Evolutionary conservation across 92 coral and sea anemone species (phyloP), one percentile per base, ranked within the genome.

Genomic region (Epizoanthus scotinus): DNA sequence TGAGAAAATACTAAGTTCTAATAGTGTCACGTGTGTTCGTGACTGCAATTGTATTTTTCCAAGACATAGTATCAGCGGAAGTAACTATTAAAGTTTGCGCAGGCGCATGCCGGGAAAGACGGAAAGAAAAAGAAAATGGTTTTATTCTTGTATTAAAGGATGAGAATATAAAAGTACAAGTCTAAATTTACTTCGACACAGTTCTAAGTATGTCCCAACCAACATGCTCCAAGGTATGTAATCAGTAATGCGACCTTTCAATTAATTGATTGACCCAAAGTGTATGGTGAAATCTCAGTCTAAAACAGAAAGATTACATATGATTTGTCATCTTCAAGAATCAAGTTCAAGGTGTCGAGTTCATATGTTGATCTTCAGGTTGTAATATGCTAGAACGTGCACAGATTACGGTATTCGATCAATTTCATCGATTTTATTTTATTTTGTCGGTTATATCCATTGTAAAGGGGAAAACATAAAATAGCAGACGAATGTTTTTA

Each of bases 51-150:
- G 29, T 54, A 55, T 67, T 38, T 70, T n/a, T n/a, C n/a, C n/a
- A n/a, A n/a, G 57, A 28, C 19, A 0, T 8, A 6, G 59, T 9
- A 56, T 12, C 80, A 74, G 80, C 57, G 65, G 65, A 38, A 63
- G 29, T n/a, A 29, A 28, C 42, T 15, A 21, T 29, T 56, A 0
- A 2, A 14, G 40, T 2, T 20, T 56, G 79, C 79, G 79, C 80
- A 74, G 40, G 80, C 80, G 80, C 80, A 24, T 38, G 80, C 80
- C 80, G 80, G 80, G 67, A 44, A 57, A 15, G 52, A 7, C 20
- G 49, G 12, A 44, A 54, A 52, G 49, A 74, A 74, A 66, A 74
- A 74, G 52, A 74, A 57, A 20, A 71, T 58, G 80, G 22, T 31
- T 74, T 74, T 74, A 31, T 59, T 57, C 29, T 8, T 36, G 59